Evolutionary conservation across 2,888 invertebrate genomes (phyloP).

Genomic region (Muscina levida): DNA sequence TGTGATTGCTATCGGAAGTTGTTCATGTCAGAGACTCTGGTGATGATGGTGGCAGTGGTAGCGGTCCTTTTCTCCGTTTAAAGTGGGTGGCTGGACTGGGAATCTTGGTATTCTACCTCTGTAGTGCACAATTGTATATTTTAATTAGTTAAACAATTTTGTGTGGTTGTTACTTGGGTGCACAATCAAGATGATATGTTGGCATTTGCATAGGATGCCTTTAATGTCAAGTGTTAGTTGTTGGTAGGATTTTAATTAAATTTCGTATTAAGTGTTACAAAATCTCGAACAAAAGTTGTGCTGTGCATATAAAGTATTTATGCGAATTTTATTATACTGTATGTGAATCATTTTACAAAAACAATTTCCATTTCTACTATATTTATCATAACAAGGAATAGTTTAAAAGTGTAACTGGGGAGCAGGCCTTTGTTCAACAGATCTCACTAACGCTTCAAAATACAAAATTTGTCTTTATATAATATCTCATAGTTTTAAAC

Average conservation of each 20-base stretch:
- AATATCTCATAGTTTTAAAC: too few relatives aligned
- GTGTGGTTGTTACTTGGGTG: constrained; percentile 37
- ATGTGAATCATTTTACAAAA: too few relatives aligned
- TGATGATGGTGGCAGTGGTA: background rate
- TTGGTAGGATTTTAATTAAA: constrained; percentile 33
- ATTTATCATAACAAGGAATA: too few relatives aligned
- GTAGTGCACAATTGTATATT: constrained; percentile 54
- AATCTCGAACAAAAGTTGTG: constrained; percentile 20
- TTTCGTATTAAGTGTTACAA: constrained; percentile 14
- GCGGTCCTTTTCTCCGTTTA: background rate
- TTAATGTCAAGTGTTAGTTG: constrained; percentile 32
- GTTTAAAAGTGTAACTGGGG: too few relatives aligned
- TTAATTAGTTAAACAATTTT: constrained; percentile 61
- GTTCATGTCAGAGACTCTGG: background rate
- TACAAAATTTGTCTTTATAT: background rate
- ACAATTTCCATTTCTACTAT: too few relatives aligned
- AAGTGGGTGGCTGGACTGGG: background rate
- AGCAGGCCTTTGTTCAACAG: too few relatives aligned
- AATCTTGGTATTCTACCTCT: constrained; percentile 3
- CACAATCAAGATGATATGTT: constrained; percentile 5
- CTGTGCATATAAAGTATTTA: background rate
- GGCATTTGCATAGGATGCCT: constrained; percentile 13
- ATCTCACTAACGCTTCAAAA: too few relatives aligned
- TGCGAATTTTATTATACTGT: too few relatives aligned
- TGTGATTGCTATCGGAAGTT: constrained; percentile 52